Percentiles rank a stretch among this genome's conserved stretches.
These are phyloP conservation scores for Probosciger aterrimus DNA, from an alignment of 2,113 vertebrate genomes.

Conservation along the genomic window DNA sequence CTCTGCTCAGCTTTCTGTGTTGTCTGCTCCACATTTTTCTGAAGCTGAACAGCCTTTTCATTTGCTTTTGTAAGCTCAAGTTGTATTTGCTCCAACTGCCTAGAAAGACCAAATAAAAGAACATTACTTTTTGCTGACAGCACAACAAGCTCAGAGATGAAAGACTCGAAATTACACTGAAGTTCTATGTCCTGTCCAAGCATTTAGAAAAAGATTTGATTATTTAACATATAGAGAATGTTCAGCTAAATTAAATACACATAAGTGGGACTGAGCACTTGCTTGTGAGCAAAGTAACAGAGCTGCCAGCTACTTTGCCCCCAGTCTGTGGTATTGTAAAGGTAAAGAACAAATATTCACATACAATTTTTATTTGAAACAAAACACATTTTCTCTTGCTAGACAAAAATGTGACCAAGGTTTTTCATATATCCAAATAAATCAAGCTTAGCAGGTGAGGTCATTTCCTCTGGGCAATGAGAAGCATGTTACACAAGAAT, in stretches of 20 bases:
- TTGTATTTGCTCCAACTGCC: conserved; percentile 87
- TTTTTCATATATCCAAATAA: not conserved
- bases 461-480: not conserved
- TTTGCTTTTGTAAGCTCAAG: conserved; percentile 81
- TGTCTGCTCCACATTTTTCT: conserved; percentile 77
- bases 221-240: not conserved
- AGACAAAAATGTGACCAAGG: not conserved
- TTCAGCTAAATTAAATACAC: not conserved
- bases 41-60: conserved; percentile 76
- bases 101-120: conserved; percentile 54
- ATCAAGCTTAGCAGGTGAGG: not conserved
- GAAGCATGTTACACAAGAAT: not conserved
- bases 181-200: not conserved
- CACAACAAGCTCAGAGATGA: not conserved
- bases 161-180: not conserved
- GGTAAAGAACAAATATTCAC: not conserved
- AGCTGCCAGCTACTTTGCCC: not conserved
- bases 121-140: conserved; percentile 27
- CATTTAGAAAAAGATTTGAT: not conserved
- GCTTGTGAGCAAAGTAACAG: not conserved
- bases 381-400: not conserved
- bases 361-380: not conserved
- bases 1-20: conserved; percentile 77
- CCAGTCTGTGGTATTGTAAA: not conserved
- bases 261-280: not conserved